These are phyloP conservation scores for Callimorpha dominula DNA, from an alignment of 2,888 invertebrate genomes.

Conservation along the genomic window DNA sequence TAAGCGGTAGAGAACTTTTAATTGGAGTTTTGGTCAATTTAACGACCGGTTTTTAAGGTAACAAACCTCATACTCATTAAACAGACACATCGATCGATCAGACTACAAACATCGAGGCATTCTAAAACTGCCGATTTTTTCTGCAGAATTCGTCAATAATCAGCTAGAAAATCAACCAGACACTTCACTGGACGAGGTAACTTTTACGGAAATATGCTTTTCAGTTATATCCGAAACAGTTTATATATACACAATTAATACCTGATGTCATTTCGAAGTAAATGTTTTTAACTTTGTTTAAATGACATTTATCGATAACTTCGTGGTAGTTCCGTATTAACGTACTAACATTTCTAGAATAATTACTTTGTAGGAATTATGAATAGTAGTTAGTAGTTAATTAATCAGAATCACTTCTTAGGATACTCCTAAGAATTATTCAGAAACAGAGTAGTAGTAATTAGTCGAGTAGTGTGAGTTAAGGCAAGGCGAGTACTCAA, in stretches of 20 bases:
- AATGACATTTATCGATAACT: background rate
- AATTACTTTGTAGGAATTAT: background rate
- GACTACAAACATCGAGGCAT: background rate
- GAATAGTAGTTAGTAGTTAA: background rate
- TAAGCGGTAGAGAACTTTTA: constrained; percentile 9
- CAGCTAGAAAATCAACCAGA: background rate
- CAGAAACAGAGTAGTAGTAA: too few relatives aligned
- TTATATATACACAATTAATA: background rate
- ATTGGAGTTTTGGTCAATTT: constrained; percentile 5
- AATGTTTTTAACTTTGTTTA: background rate
- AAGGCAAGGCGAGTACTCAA: too few relatives aligned
- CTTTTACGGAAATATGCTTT: background rate
- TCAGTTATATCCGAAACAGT: background rate
- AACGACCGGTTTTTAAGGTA: background rate
- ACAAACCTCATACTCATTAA: background rate
- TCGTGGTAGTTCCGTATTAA: background rate
- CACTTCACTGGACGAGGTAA: background rate
- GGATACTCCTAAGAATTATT: too few relatives aligned
- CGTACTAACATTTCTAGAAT: background rate
- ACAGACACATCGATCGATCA: background rate
- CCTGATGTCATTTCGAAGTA: background rate
- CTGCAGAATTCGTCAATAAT: background rate
- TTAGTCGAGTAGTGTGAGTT: too few relatives aligned
- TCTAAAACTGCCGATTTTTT: background rate
- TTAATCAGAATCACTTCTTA: background rate